phyloP scores from a whole-genome alignment of 1,140 invertebrate genomes.

The Zaprionus ornatus region DNA sequence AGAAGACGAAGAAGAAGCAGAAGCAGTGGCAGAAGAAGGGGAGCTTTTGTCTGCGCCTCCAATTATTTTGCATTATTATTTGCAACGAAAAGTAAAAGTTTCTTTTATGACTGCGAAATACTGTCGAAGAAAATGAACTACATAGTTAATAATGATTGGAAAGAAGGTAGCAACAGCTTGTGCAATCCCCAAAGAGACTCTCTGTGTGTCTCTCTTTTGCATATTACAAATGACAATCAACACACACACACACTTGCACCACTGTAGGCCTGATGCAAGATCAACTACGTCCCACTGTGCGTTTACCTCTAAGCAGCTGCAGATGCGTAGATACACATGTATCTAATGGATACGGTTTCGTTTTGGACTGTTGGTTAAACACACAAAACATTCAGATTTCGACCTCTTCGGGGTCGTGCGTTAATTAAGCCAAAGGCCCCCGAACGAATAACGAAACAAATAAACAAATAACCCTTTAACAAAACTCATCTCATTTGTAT shows the following conservation, averaged over 20 bases:
- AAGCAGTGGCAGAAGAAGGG: not conserved
- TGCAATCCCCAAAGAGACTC: constrained; percentile 17
- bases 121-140: constrained; percentile 44
- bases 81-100: constrained; percentile 54
- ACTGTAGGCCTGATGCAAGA: not conserved
- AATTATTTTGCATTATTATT: constrained; percentile 49
- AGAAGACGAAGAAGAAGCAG: not conserved
- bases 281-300: not conserved
- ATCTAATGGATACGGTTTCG: not conserved
- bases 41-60: constrained; percentile 32
- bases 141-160: constrained; percentile 6
- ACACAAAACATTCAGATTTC: constrained; percentile 22
- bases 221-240: not conserved
- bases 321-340: not conserved
- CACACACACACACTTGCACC: not conserved
- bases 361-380: constrained; percentile 18
- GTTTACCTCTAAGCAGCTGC: constrained; percentile 11
- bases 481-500: constrained; percentile 19
- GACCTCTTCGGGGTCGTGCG: constrained; percentile 8
- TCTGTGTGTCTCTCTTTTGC: not conserved
- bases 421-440: constrained; percentile 25
- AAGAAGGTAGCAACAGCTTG: constrained; percentile 13
- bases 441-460: constrained; percentile 6
- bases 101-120: constrained; percentile 45
- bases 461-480: constrained; percentile 13